A percentile compares a stretch with the other conserved stretches of the same genome.
Evolutionary conservation across 2,888 invertebrate species (phyloP).

Genomic region (Netelia melanura): DNA sequence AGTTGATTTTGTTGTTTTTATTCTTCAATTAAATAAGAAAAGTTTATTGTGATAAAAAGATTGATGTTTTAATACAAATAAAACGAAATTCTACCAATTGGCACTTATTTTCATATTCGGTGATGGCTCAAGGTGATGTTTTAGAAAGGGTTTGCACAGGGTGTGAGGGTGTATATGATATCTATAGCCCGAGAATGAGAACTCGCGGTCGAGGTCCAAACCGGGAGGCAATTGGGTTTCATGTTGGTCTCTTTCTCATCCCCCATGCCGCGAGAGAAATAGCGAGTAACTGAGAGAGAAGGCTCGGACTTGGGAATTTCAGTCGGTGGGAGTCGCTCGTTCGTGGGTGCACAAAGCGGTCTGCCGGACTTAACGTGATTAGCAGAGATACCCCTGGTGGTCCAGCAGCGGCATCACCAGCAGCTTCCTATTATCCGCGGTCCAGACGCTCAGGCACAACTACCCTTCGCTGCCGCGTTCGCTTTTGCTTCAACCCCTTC

Average conservation of each 20-base stretch:
- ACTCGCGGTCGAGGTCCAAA: constrained; percentile 55
- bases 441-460: constrained; percentile 80
- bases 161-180: constrained; percentile 46
- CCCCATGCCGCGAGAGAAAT: constrained; percentile 38
- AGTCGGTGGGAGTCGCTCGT: constrained; percentile 74
- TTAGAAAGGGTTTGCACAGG: constrained; percentile 31
- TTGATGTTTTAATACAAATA: not conserved
- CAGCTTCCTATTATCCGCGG: constrained; percentile 82
- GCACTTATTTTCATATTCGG: not conserved
- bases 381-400: constrained; percentile 82
- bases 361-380: constrained; percentile 84
- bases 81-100: not conserved
- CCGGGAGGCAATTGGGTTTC: constrained; percentile 69
- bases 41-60: no score
- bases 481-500: constrained; percentile 73
- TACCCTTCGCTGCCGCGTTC: constrained; percentile 68
- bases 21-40: no score
- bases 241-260: constrained; percentile 62
- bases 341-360: constrained; percentile 81
- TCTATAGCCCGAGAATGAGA: constrained; percentile 64
- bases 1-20: no score
- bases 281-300: constrained; percentile 61
- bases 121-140: constrained; percentile 34
- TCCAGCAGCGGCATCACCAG: constrained; percentile 57
- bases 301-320: constrained; percentile 79